phyloP scores from a whole-genome alignment of 2,113 vertebrate genomes.

The Pterocles orientalis region DNA sequence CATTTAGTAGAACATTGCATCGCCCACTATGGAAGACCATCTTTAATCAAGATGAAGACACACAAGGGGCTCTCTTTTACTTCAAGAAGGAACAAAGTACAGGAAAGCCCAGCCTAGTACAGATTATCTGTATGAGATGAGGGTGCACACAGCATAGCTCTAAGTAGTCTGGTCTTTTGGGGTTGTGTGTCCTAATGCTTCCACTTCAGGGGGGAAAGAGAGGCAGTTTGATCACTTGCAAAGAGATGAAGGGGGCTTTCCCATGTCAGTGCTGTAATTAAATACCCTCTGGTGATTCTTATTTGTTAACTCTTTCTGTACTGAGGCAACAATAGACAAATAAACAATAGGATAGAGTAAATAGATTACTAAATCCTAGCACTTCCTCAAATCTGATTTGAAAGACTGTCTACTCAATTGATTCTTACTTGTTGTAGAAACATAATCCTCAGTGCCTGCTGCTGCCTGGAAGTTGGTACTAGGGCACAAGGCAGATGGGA shows the following conservation, averaged over 20 bases:
- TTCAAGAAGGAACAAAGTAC: neutral
- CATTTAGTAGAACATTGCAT: neutral
- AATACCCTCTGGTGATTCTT: neutral
- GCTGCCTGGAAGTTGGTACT: neutral
- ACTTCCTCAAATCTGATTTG: neutral
- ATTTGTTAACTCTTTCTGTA: neutral
- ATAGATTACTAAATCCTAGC: neutral
- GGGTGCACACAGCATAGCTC: neutral
- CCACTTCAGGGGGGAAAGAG: neutral
- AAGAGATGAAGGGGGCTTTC: neutral
- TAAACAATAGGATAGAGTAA: neutral
- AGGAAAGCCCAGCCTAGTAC: neutral
- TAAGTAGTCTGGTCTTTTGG: neutral
- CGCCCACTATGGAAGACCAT: accelerated
- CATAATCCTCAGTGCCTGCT: neutral
- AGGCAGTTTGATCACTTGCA: neutral
- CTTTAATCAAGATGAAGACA: neutral
- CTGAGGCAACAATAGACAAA: neutral
- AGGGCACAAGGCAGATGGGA: neutral
- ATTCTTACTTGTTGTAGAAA: neutral
- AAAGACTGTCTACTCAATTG: neutral
- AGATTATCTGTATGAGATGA: neutral
- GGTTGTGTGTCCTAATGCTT: neutral
- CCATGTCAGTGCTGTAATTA: neutral
- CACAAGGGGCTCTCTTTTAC: accelerated